Evolutionary conservation across 2,797 vertebrate species (phyloP).

Genomic region (Rhabdophis nuchalis): DNA sequence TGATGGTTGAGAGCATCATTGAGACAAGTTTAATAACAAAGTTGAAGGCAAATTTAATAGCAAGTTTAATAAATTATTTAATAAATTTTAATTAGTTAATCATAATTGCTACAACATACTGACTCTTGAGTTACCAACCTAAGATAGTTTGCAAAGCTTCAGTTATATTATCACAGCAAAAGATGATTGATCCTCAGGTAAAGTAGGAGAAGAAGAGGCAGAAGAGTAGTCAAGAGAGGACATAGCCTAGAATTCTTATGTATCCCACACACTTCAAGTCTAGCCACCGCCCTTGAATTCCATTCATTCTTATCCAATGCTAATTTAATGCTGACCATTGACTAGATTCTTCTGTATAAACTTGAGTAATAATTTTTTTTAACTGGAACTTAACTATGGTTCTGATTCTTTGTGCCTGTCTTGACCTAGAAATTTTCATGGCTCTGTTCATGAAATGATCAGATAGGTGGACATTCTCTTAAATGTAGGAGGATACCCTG

Average conservation of each 20-base stretch:
- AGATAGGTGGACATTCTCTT: not conserved
- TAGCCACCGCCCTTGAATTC: not conserved
- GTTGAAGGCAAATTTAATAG: no score
- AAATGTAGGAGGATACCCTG: not conserved
- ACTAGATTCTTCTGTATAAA: not conserved
- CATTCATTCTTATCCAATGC: not conserved
- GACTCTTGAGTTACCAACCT: not conserved
- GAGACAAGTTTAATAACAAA: not conserved
- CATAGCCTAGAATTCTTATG: not conserved
- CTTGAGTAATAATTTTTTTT: not conserved
- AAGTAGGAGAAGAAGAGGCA: not conserved
- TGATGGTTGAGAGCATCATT: not conserved
- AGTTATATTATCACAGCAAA: not conserved
- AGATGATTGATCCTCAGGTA: no score
- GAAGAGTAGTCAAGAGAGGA: not conserved
- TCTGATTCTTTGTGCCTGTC: not conserved
- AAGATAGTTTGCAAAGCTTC: not conserved
- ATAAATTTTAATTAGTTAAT: not conserved
- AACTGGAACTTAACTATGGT: not conserved
- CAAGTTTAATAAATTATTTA: no score
- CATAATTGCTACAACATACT: not conserved
- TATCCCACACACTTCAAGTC: not conserved
- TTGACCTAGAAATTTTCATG: not conserved
- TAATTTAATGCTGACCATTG: not conserved
- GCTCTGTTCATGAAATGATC: not conserved